Evolutionary conservation across 2,888 invertebrate genomes (phyloP), one percentile per base, ranked within the genome.

Genomic region (Drosophila lacicola): DNA sequence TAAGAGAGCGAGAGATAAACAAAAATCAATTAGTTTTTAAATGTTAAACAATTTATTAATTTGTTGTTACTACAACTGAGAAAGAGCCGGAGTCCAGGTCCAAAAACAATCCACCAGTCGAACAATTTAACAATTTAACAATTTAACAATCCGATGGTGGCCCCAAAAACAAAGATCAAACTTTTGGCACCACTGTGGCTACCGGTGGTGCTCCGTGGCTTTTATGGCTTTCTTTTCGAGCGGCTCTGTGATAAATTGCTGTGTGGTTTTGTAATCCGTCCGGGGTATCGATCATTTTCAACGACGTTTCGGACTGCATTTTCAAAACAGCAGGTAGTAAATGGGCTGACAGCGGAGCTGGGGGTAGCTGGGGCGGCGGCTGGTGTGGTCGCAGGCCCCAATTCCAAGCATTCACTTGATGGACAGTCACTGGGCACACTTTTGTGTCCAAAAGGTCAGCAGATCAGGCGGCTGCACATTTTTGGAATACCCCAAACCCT

Each of bases 11-110:
- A 53, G 47, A 65, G 69, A 61, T 46, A 67, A 47, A 53, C 39
- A 88, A 83, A 87, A 86, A 89, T 86, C 88, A 86, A 86, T 86
- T 86, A 86, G 89, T 87, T 87, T 86, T 87, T 82, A 78, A 89
- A 86, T 86, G 86, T 86, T 87, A 87, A 86, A 86, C 80, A 86
- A 87, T 86, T 89, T 86, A 86, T 87, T 86, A 86, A 86, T 86
- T 86, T 86, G 86, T 80, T 86, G 71, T 76, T 80, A 78, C 88
- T 69, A 68, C 64, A 67, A 65, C 63, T 45, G 53, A 62, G 60
- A 54, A 54, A 64, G 51, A 65, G 60, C 47, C 62, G 50, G 51
- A 53, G 39, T 37, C 14, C 25, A 9, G 29, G 29, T 17, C 33
- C 4, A 51, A 69, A 80, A 65, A 68, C 42, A 63, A 54, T 56